Evolutionary conservation across 2,888 invertebrate species (phyloP).

Genomic region (Druceiella hillmani): DNA sequence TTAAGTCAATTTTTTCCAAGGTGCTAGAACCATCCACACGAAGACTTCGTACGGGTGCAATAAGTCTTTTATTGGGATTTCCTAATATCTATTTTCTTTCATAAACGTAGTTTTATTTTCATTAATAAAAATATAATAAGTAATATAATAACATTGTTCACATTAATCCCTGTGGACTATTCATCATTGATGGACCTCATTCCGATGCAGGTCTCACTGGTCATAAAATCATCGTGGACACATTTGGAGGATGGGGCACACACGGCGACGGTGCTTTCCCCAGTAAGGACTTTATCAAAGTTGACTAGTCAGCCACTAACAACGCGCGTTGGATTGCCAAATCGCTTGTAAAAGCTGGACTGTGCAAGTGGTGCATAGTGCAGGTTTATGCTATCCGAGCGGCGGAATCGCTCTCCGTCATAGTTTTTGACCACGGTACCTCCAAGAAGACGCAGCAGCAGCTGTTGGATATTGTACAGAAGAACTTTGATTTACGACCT

Average conservation of each 20-base stretch:
- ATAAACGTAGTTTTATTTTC: too few species aligned
- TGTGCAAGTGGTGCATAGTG: conserved; percentile 94
- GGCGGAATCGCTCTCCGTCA: conserved; percentile 94
- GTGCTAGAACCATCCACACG: too few species aligned
- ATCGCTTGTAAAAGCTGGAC: conserved; percentile 89
- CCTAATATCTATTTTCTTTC: too few species aligned
- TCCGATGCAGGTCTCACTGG: conserved; percentile 97
- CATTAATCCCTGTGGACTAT: conserved; percentile 94
- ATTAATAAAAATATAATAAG: too few species aligned
- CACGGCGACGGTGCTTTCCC: conserved; percentile 99
- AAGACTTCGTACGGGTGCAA: too few species aligned
- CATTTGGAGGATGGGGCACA: conserved; percentile 99
- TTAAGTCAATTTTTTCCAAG: too few species aligned
- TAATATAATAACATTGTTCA: conserved; percentile 90
- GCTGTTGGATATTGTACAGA: conserved; percentile 79
- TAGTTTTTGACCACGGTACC: conserved; percentile 96
- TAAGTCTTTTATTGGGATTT: too few species aligned
- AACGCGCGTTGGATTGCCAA: conserved; percentile 99
- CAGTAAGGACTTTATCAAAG: conserved; percentile 97
- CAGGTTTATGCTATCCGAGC: conserved; percentile 98
- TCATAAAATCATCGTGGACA: conserved; percentile 98
- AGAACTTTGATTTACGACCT: conserved; percentile 95
- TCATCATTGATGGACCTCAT: conserved; percentile 97
- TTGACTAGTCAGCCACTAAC: conserved; percentile 96
- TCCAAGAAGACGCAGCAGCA: conserved; percentile 84